Base-by-base conservation (phyloP, 2,888 invertebrate genomes). In the Amphipyra tragopoginis region DNA sequence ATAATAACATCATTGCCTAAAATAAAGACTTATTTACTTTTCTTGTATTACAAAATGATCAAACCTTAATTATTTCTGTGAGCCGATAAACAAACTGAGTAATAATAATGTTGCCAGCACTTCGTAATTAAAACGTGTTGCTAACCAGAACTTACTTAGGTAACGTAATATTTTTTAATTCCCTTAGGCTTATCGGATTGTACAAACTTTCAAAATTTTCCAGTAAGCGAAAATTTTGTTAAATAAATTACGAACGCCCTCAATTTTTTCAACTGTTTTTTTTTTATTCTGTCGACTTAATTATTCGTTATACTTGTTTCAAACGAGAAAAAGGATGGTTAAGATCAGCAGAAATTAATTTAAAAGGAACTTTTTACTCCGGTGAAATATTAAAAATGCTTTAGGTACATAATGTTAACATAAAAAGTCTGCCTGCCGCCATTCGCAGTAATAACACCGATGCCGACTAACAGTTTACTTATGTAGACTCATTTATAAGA, bases 101-200 rank as follows among this genome's bases (percentile, higher is more conserved):
- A 38, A 64, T 64, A 36, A 51, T 62, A 58, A 53, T 62, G 49
- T 54, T 60, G 33, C 34, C 49, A 53, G 43, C 26, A 52, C 52
- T 72, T 66, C 42, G 7, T 63, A 65, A 71, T 76, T 74, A 74
- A 73, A 76, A 55, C 26, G 58, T 67, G 68, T 71, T 69, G 61
- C 43, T 64, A 71, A 73, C 61, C 65, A 65, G 48, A 57, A 74
- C 39, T 62, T 69, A 45, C 43, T 56, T 51, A 29, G 58, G 65
- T 61, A 66, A 69, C 65, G 52, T 62, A 53, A 73, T 66, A 70
- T 68, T 74, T 68, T 67, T 74, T 58, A 69, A 71, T 79, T 65
- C 71, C 67, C 65, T 42, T 67, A 60, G 63, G 63, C 54, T 73
- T 78, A 76, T 73, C 67, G 63, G 56, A 67, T 79, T 66, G 73